A percentile compares a stretch with the other conserved stretches of the same genome.
Evolutionary conservation across 2,113 vertebrate genomes (phyloP).

Genomic region (Xerus inauris): DNA sequence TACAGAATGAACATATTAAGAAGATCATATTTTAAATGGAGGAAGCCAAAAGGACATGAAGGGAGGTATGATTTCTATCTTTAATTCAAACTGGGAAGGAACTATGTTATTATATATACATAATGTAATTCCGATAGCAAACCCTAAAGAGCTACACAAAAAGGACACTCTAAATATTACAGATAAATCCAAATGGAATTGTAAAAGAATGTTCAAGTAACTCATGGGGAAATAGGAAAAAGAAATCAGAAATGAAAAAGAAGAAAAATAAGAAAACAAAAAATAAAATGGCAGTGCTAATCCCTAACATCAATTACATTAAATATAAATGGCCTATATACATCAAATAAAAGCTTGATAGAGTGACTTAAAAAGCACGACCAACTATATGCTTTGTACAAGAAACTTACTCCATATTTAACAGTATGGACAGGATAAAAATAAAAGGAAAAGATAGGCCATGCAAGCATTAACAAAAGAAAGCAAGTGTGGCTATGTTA

Average conservation of each 20-base stretch:
- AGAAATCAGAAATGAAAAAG: not conserved
- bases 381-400: not conserved
- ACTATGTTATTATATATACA: not conserved
- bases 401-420: not conserved
- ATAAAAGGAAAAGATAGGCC: not conserved
- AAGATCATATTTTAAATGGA: not conserved
- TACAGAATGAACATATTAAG: not conserved
- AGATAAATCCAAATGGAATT: not conserved
- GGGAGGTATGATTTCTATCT: not conserved
- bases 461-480: not conserved
- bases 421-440: not conserved
- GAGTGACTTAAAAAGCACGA: not conserved
- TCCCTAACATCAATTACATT: constrained; percentile 4
- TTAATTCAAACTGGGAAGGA: not conserved
- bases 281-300: not conserved
- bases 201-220: not conserved
- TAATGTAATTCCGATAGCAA: not conserved
- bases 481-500: not conserved
- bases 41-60: not conserved
- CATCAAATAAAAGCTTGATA: not conserved
- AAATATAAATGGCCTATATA: not conserved
- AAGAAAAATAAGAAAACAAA: not conserved
- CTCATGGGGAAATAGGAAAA: not conserved
- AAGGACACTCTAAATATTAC: not conserved
- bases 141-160: not conserved